A percentile compares a stretch with the other conserved stretches of the same genome.
Evolutionary conservation across 2,113 vertebrate genomes (phyloP).

Genomic region (Corythornis cristatus): DNA sequence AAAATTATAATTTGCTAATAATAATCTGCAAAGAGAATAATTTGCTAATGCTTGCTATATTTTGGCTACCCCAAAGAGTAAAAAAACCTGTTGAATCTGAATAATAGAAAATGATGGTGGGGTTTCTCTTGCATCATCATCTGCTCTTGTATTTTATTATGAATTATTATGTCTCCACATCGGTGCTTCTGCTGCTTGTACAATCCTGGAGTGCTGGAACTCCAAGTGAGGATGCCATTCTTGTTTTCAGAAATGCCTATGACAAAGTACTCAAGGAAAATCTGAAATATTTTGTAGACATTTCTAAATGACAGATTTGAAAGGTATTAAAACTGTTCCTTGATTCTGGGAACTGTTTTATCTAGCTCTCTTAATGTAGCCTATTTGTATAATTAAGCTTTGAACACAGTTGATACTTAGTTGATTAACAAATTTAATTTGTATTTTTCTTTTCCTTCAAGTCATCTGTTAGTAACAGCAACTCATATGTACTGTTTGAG

Average conservation of each 20-base stretch:
- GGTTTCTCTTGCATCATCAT: background rate
- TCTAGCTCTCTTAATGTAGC: background rate
- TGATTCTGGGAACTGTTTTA: background rate
- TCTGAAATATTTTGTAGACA: background rate
- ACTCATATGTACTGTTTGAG: slow-evolving; percentile 98
- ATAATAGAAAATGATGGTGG: background rate
- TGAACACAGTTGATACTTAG: background rate
- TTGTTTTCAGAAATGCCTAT: background rate
- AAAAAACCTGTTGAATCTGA: background rate
- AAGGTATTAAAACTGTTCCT: background rate
- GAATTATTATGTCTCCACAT: rapidly evolving
- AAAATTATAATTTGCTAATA: too few species aligned
- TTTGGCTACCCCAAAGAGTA: background rate
- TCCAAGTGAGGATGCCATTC: background rate
- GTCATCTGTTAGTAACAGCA: slow-evolving; percentile 93
- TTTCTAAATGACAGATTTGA: background rate
- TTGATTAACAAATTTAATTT: background rate
- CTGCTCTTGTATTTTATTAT: background rate
- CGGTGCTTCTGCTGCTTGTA: background rate
- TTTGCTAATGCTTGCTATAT: background rate
- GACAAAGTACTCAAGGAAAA: background rate
- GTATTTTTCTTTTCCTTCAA: slow-evolving; percentile 56
- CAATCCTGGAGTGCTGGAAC: background rate
- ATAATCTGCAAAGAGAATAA: too few species aligned
- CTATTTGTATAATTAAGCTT: background rate